A percentile compares a stretch with the other conserved stretches of the same genome.
Conservation (phyloP, 2,888 invertebrate genomes). For the Andrena bucephala region DNA sequence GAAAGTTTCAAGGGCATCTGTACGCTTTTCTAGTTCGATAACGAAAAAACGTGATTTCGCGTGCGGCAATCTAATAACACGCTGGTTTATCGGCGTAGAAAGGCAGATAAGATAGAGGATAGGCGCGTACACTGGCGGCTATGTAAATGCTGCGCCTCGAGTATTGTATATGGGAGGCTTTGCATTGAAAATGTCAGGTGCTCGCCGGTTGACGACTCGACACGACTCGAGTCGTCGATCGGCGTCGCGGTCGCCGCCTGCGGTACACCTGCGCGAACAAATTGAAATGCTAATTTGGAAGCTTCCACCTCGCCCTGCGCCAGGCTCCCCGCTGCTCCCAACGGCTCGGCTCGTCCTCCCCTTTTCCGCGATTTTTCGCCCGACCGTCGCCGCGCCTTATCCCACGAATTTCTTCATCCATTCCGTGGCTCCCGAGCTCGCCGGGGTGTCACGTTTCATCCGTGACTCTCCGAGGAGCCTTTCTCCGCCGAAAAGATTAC, state of each 20-base stretch:
- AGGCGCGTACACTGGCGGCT: slow-evolving; percentile 21
- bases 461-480: not conserved
- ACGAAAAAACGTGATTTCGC: not conserved
- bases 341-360: not conserved
- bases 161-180: slow-evolving; percentile 42
- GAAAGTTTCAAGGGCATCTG: not conserved
- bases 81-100: slow-evolving; percentile 32
- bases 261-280: slow-evolving; percentile 64
- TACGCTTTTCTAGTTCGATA: too few relatives aligned
- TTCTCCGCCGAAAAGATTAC: slow-evolving; percentile 17
- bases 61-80: slow-evolving; percentile 4
- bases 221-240: slow-evolving; percentile 31
- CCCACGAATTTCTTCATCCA: not conserved
- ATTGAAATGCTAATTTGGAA: slow-evolving; percentile 71
- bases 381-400: not conserved
- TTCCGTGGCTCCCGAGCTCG: not conserved
- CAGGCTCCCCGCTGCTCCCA: not conserved
- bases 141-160: slow-evolving; percentile 53
- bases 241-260: slow-evolving; percentile 39
- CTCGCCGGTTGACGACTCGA: slow-evolving; percentile 48
- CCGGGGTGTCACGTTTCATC: not conserved
- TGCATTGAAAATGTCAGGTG: slow-evolving; percentile 71
- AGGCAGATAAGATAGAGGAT: slow-evolving; percentile 48
- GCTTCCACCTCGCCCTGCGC: slow-evolving; percentile 5
- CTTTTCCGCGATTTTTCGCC: not conserved